These are phyloP conservation scores for Tromatobia lineatoria DNA, from an alignment of 2,888 invertebrate species.

Conservation along the genomic window DNA sequence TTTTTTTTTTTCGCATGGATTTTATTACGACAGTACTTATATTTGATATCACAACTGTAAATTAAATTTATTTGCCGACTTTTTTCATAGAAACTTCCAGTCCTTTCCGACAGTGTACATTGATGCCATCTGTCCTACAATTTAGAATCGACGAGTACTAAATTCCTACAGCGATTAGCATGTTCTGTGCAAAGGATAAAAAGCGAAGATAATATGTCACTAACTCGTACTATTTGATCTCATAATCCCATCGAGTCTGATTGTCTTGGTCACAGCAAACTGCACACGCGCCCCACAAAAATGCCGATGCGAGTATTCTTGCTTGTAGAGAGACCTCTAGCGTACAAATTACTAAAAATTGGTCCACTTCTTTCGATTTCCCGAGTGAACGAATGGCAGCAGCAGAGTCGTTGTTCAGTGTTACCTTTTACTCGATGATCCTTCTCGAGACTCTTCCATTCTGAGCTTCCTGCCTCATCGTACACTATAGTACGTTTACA, in stretches of 20 bases:
- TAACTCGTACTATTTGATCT: not conserved
- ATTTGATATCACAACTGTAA: too few species aligned
- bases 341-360: constrained; percentile 83
- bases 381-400: constrained; percentile 56
- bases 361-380: constrained; percentile 78
- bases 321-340: constrained; percentile 63
- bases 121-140: not conserved
- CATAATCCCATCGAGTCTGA: constrained; percentile 15
- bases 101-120: too few species aligned
- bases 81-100: too few species aligned
- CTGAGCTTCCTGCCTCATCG: constrained; percentile 4
- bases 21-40: too few species aligned
- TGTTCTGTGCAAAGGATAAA: not conserved
- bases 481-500: constrained; percentile 13
- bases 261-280: not conserved
- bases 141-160: not conserved
- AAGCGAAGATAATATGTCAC: constrained; percentile 24
- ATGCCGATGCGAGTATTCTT: constrained; percentile 60
- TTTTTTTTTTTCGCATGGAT: too few species aligned
- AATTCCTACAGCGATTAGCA: not conserved
- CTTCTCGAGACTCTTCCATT: constrained; percentile 9
- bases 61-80: too few species aligned
- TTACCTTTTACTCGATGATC: constrained; percentile 57
- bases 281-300: constrained; percentile 41
- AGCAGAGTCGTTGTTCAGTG: constrained; percentile 26